Evolutionary conservation across 1,140 invertebrate species (phyloP).

Genomic region (Heterodera schachtii): DNA sequence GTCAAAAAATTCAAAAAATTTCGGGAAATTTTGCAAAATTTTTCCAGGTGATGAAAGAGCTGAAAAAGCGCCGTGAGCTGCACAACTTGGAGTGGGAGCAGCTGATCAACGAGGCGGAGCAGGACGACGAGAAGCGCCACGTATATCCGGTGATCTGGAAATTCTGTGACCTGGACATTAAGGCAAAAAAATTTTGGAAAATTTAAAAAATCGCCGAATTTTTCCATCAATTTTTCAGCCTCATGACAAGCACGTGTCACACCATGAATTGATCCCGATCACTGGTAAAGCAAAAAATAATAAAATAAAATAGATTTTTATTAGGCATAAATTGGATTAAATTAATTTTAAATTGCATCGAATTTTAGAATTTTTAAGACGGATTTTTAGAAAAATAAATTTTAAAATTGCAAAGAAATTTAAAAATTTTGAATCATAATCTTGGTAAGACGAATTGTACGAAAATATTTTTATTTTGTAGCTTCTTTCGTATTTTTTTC

Average conservation of each 20-base stretch:
- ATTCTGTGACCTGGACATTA: slow-evolving; percentile 82
- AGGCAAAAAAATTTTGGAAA: not conserved
- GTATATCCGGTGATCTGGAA: slow-evolving; percentile 88
- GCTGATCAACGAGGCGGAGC: slow-evolving; percentile 73
- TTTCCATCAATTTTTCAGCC: slow-evolving; percentile 69
- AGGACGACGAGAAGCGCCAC: slow-evolving; percentile 75
- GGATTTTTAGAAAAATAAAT: no score
- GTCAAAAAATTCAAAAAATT: slow-evolving; percentile 67
- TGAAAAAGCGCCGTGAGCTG: slow-evolving; percentile 84
- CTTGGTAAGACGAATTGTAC: no score
- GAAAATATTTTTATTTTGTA: no score
- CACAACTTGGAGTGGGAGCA: slow-evolving; percentile 78
- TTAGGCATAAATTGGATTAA: no score
- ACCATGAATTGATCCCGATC: slow-evolving; percentile 91
- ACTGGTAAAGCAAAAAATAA: no score
- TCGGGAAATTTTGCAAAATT: not conserved
- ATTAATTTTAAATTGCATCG: no score
- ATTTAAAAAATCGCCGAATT: slow-evolving; percentile 68
- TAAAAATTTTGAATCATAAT: no score
- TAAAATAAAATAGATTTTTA: no score
- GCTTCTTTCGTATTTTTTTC: no score
- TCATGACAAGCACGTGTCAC: slow-evolving; percentile 77
- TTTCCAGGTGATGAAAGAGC: slow-evolving; percentile 72
- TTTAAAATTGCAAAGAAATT: no score
- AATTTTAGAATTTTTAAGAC: no score